phyloP scores from a whole-genome alignment of 2,113 vertebrate species.

The Callipepla californica region DNA sequence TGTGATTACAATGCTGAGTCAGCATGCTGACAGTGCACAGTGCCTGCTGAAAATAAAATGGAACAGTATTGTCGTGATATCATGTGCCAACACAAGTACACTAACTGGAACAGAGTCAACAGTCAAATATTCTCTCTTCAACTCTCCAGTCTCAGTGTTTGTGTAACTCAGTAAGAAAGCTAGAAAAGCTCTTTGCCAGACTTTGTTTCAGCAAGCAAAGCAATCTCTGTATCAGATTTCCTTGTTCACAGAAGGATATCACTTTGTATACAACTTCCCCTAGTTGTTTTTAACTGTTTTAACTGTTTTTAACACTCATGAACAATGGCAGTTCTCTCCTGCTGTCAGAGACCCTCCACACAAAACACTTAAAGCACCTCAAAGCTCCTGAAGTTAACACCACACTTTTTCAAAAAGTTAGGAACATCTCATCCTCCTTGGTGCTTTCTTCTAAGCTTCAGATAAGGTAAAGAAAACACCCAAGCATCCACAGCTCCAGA shows the following conservation, averaged over 20 bases:
- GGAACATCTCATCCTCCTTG: neutral
- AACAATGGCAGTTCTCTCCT: neutral
- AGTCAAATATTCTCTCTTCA: neutral
- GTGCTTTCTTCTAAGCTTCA: neutral
- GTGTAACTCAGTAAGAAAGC: neutral
- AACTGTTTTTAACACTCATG: neutral
- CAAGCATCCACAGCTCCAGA: neutral
- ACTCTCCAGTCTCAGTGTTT: neutral
- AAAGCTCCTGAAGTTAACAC: neutral
- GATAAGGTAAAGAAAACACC: neutral
- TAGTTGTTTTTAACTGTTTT: neutral
- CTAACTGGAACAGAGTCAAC: neutral
- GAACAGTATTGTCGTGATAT: neutral
- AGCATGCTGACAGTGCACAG: neutral
- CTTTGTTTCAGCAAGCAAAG: neutral
- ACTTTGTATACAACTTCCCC: neutral
- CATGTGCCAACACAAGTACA: neutral
- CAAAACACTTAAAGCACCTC: neutral
- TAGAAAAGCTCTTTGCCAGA: neutral
- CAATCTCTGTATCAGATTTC: neutral
- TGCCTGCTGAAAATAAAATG: constrained; percentile 5
- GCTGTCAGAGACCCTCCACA: neutral
- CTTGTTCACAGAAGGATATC: neutral
- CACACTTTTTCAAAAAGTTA: neutral
- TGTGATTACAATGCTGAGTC: neutral